Base-by-base conservation (phyloP, 2,888 invertebrate genomes). In the Lasiommata megera region DNA sequence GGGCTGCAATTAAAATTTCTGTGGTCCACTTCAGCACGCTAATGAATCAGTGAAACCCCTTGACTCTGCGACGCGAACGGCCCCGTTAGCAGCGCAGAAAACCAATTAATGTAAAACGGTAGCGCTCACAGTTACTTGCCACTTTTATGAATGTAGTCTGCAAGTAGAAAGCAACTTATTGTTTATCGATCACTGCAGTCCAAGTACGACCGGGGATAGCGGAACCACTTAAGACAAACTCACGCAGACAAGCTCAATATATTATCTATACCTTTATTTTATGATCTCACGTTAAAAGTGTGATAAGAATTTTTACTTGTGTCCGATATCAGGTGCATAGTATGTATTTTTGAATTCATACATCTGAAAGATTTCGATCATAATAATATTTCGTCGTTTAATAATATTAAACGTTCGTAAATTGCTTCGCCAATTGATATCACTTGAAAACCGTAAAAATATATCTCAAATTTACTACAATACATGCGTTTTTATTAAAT, bases 1-100 rank as follows among this genome's bases (percentile, higher is more conserved):
- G 71, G 71, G 67, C 68, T 65, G 77, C 78, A 84, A 84, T 84
- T 84, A 84, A 82, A 80, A 75, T 74, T 73, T 76, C 74, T 72
- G 74, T 78, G 69, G 72, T 73, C 71, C 72, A 82, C 80, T 83
- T 77, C 72, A 80, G 75, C 68, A 68, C 74, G 76, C 77, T 81
- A 85, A 84, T 81, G 80, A 83, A 77, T 72, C 66, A 66, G 70
- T 67, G 70, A 67, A 68, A 68, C 73, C 71, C 64, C 73, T 67
- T 63, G 67, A 71, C 72, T 73, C 70, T 67, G 68, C 74, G 68
- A 66, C 37, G 37, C 14, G 3, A 14, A 46, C 71, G 67, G 68
- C 69, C 69, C 70, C 72, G 74, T 73, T 73, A 71, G 67, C 63
- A 68, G 75, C 72, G 69, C 74, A 77, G 72, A 76, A 79, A 81